Percentiles rank a stretch among this genome's conserved stretches.
Evolutionary conservation across 2,888 invertebrate genomes (phyloP).

Genomic region (Synergus umbraculus): DNA sequence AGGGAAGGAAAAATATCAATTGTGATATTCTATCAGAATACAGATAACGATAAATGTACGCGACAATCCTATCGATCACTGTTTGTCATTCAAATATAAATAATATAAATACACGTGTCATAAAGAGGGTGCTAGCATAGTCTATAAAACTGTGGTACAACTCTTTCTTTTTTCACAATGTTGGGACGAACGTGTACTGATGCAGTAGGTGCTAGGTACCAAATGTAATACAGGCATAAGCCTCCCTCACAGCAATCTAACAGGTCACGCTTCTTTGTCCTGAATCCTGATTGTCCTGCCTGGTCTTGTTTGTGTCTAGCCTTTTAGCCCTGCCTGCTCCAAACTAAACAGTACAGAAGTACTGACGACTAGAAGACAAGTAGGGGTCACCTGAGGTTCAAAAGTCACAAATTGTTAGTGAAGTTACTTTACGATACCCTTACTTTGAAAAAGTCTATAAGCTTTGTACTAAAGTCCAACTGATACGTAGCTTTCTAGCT

Average conservation of each 20-base stretch:
- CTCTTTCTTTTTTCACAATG: constrained; percentile 55
- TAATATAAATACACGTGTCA: constrained; percentile 49
- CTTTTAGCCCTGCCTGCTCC: constrained; percentile 77
- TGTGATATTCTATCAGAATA: constrained; percentile 9
- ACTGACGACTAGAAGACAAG: constrained; percentile 77
- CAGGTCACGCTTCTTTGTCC: constrained; percentile 71
- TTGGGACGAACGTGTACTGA: constrained; percentile 61
- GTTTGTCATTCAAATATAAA: constrained; percentile 46
- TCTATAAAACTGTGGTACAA: constrained; percentile 58
- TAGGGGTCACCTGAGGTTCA: constrained; percentile 77
- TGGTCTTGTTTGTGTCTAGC: constrained; percentile 70
- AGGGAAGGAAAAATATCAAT: constrained; percentile 5
- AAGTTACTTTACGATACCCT: constrained; percentile 63
- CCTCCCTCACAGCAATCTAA: constrained; percentile 73
- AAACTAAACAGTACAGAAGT: constrained; percentile 76
- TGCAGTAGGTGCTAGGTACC: constrained; percentile 63
- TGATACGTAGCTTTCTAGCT: constrained; percentile 2
- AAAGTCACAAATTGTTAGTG: constrained; percentile 76
- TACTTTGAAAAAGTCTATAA: constrained; percentile 50
- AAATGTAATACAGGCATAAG: constrained; percentile 66
- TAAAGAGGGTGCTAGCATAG: constrained; percentile 53
- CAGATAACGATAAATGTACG: constrained; percentile 3
- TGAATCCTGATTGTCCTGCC: constrained; percentile 74
- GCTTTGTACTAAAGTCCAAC: constrained; percentile 49
- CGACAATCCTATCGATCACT: constrained; percentile 41